These are phyloP conservation scores for Mastomys natalensis DNA, from an alignment of 2,113 vertebrate species.

Conservation along the genomic window DNA sequence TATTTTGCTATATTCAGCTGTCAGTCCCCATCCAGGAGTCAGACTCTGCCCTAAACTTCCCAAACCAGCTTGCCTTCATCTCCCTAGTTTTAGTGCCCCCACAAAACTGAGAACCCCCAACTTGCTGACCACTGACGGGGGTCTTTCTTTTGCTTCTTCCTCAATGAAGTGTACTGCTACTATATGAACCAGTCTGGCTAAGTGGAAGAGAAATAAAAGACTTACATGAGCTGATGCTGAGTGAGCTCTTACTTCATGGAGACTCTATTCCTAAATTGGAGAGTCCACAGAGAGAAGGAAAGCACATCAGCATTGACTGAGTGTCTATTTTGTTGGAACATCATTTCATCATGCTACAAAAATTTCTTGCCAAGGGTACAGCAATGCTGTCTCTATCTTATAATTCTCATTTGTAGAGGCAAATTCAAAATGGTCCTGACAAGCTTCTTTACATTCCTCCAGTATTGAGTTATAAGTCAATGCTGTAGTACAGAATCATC, in stretches of 20 bases:
- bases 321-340: not conserved
- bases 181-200: not conserved
- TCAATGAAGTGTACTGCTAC: not conserved
- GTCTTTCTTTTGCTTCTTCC: not conserved
- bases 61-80: not conserved
- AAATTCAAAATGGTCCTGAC: not conserved
- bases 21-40: not conserved
- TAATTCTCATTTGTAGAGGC: not conserved
- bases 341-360: not conserved
- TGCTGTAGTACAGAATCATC: not conserved
- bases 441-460: not conserved
- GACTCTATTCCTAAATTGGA: not conserved
- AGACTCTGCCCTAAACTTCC: not conserved
- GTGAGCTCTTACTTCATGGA: not conserved
- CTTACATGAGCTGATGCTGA: not conserved
- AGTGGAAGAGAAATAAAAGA: not conserved
- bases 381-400: not conserved
- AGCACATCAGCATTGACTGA: not conserved
- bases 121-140: not conserved
- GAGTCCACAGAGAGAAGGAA: conserved; percentile 22
- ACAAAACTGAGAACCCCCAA: not conserved
- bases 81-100: not conserved
- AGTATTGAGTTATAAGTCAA: not conserved
- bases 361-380: not conserved
- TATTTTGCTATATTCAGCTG: not conserved